Evolutionary conservation across 2,888 invertebrate species (phyloP).

Genomic region (Drosophila paramelanica): DNA sequence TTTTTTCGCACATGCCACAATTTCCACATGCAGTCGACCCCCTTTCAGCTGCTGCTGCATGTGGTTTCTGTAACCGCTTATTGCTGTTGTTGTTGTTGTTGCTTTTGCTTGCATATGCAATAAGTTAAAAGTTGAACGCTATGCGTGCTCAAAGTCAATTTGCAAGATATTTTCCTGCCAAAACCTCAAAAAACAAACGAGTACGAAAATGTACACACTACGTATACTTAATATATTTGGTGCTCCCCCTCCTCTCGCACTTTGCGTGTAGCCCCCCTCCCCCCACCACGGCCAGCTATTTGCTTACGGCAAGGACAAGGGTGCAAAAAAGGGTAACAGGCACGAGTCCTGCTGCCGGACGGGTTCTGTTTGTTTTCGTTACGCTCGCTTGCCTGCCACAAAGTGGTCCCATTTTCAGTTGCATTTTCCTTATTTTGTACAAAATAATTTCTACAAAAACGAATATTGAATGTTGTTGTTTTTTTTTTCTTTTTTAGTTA

Average conservation of each 20-base stretch:
- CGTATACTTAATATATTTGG: slow-evolving; percentile 68
- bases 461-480: slow-evolving; percentile 15
- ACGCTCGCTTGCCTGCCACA: slow-evolving; percentile 63
- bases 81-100: slow-evolving; percentile 28
- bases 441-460: slow-evolving; percentile 45
- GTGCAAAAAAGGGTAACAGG: slow-evolving; percentile 7
- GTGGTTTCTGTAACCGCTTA: slow-evolving; percentile 13
- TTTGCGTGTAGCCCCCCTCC: slow-evolving; percentile 46
- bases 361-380: slow-evolving; percentile 59
- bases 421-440: slow-evolving; percentile 48
- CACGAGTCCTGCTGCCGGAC: slow-evolving; percentile 46
- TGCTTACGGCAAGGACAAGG: neutral
- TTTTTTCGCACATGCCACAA: slow-evolving; percentile 74
- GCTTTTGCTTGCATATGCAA: slow-evolving; percentile 39
- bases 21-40: slow-evolving; percentile 51
- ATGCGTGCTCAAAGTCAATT: slow-evolving; percentile 75
- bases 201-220: slow-evolving; percentile 39
- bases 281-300: slow-evolving; percentile 2
- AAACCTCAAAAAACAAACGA: slow-evolving; percentile 29
- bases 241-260: slow-evolving; percentile 10
- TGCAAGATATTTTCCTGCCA: slow-evolving; percentile 71
- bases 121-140: slow-evolving; percentile 54
- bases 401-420: slow-evolving; percentile 56
- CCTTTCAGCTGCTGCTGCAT: slow-evolving; percentile 11
- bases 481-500: slow-evolving; percentile 3